Evolutionary conservation across 2,113 vertebrate genomes (phyloP).

Genomic region (Apodemus speciosus): DNA sequence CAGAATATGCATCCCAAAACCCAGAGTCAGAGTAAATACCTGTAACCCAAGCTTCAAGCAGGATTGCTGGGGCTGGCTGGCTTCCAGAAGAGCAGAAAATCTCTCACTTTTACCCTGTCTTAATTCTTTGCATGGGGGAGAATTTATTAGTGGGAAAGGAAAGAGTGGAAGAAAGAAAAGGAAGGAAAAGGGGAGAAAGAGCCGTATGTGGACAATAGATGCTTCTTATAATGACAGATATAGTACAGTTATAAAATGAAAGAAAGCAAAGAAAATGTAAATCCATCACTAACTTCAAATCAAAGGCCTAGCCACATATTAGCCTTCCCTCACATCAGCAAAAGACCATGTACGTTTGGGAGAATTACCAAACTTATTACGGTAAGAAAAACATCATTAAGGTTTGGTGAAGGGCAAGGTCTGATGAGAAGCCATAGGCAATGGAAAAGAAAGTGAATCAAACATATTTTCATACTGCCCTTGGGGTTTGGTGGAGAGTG

Average conservation of each 20-base stretch:
- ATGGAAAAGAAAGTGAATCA: neutral
- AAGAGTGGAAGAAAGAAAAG: neutral
- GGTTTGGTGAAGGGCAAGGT: neutral
- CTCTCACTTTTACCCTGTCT: neutral
- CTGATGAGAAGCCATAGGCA: neutral
- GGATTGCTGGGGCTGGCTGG: neutral
- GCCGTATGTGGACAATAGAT: neutral
- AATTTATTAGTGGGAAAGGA: neutral
- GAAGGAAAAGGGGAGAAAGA: neutral
- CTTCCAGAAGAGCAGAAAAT: neutral
- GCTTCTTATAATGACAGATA: neutral
- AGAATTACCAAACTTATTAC: neutral
- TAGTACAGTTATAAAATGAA: neutral
- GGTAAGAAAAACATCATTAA: neutral
- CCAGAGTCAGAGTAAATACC: no score
- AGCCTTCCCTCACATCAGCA: neutral
- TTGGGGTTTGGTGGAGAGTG: neutral
- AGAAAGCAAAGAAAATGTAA: neutral
- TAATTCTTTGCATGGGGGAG: neutral
- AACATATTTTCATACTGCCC: rapidly evolving
- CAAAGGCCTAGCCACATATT: neutral
- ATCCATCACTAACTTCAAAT: neutral
- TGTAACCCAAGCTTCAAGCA: neutral
- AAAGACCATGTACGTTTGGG: neutral
- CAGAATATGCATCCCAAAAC: neutral